Evolutionary conservation across 2,113 vertebrate genomes (phyloP).

Genomic region (Heptranchias perlo): DNA sequence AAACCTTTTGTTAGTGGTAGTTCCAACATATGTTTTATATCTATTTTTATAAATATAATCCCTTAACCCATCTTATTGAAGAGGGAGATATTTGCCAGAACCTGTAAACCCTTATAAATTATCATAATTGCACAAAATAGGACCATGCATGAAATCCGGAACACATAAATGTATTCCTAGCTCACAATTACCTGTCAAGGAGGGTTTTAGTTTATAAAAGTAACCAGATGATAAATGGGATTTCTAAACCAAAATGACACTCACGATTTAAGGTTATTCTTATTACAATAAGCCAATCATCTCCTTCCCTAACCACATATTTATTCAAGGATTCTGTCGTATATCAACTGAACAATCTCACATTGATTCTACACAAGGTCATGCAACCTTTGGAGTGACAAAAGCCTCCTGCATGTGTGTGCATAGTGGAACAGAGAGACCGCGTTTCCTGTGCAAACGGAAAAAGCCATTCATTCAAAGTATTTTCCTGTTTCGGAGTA

Average conservation of each 20-base stretch:
- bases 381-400: neutral
- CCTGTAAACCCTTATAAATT: neutral
- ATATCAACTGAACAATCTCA: constrained; percentile 22
- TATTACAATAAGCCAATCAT: constrained; percentile 24
- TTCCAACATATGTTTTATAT: too few relatives aligned
- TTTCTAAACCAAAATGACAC: constrained; percentile 17
- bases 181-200: neutral
- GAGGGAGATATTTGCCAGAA: neutral
- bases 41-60: neutral
- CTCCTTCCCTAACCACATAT: constrained; percentile 9
- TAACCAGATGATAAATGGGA: neutral
- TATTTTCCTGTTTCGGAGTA: constrained; percentile 14
- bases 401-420: neutral
- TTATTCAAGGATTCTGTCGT: constrained; percentile 25
- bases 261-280: neutral
- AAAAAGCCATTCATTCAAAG: constrained; percentile 23
- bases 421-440: neutral
- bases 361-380: constrained; percentile 16
- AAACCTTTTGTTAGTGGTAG: neutral
- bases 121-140: neutral
- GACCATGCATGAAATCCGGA: too few relatives aligned
- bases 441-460: neutral
- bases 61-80: neutral
- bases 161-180: neutral
- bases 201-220: neutral